Evolutionary conservation across 2,113 vertebrate species (phyloP), one percentile per base, ranked within the genome.

Genomic region (Vulpes ferrilata): DNA sequence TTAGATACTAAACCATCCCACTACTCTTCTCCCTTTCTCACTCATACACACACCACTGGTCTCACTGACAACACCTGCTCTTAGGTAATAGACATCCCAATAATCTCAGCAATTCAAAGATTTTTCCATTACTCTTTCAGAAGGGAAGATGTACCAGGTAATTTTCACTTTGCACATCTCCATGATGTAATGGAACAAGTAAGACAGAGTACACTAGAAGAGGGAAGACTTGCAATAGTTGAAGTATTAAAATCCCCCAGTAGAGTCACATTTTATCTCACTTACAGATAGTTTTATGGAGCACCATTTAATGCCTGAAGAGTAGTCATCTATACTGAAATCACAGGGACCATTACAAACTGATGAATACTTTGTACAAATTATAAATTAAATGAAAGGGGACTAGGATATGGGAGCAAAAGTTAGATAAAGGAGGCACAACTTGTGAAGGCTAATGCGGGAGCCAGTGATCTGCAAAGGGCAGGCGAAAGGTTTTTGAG

Each of bases 241-340:
- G 20, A 90, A 78, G 60, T 59, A 90, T 91, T 95, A 91, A 96
- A 97, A 95, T 87, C 13, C 65, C 60, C 57, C 48, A 43, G 15
- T 19, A 93, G 64, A 95, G 38, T 83, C 65, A 89, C 57, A 91
- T 95, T 97, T 96, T 82, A 73, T 94, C 88, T 94, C 67, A 82
- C 74, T 97, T 93, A 65, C 67, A 86, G 20, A 79, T 38, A 64
- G 23, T 89, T 97, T 94, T 83, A 73, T 62, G 86, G 92, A 81
- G 95, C n/a, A 93, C 78, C 69, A 67, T 88, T 88, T 73, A 91
- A 96, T 97, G 87, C 83, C 20, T 73, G 53, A 93, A 55, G 25
- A 57, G 5, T 87, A 81, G 30, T 89, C 55, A 93, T 71, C 55
- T 78, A 16, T 91, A 51, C 27, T 82, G 60, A 88, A 95, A 92